Evolutionary conservation across 37 sponge, comb jelly and placozoan genomes (phyloP), one percentile per base, ranked within the genome.

Genomic region (Beroe forskalii): DNA sequence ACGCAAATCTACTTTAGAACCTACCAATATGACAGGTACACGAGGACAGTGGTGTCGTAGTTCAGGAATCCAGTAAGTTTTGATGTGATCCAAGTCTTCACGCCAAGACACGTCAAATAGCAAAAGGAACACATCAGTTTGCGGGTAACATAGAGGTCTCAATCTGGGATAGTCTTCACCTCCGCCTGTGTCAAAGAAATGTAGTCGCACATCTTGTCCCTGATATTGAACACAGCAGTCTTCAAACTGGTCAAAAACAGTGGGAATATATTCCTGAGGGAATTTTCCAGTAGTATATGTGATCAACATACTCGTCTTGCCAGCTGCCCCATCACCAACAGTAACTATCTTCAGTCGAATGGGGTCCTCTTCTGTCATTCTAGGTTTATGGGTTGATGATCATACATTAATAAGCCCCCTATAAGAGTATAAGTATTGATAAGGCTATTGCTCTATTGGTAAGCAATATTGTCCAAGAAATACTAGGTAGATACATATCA

Each of bases 341-440:
- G 40, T 48, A 80, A 80, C 86, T 6, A 23, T n/a, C 40, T 80
- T 80, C 35, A 80, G n/a, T n/a, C n/a, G n/a, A n/a, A n/a, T n/a
- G n/a, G n/a, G n/a, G n/a, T n/a, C n/a, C n/a, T n/a, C n/a, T n/a
- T n/a, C n/a, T n/a, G n/a, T n/a, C n/a, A n/a, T n/a, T n/a, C n/a
- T n/a, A n/a, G n/a, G n/a, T n/a, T n/a, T n/a, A n/a, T n/a, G n/a
- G n/a, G n/a, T n/a, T n/a, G n/a, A n/a, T n/a, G n/a, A n/a, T n/a
- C n/a, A n/a, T n/a, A n/a, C n/a, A n/a, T n/a, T n/a, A n/a, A n/a
- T n/a, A n/a, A n/a, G n/a, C n/a, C n/a, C n/a, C n/a, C n/a, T n/a
- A n/a, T n/a, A n/a, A n/a, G n/a, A n/a, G n/a, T n/a, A n/a, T n/a
- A n/a, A n/a, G n/a, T n/a, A n/a, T n/a, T n/a, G n/a, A n/a, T n/a